Percentiles rank a stretch among this genome's conserved stretches.
phyloP scores from a whole-genome alignment of 2,113 vertebrate genomes.

The Cyanoramphus novaezelandiae region DNA sequence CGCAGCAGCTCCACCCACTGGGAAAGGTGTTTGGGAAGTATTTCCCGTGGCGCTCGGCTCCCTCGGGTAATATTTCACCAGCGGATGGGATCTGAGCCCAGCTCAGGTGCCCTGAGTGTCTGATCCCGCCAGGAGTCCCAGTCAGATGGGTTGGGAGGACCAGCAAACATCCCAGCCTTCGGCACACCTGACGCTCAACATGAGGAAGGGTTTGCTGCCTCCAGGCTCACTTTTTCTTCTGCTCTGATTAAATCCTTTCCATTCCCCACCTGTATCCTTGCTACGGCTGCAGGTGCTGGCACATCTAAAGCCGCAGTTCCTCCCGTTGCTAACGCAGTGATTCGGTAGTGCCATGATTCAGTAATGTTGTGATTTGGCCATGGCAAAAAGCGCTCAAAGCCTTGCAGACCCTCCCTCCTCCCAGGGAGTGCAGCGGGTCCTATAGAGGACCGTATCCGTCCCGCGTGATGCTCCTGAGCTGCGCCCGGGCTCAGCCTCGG shows the following conservation, averaged over 20 bases:
- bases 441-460: accelerated
- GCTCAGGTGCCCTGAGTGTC: accelerated
- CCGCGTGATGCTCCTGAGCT: accelerated
- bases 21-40: neutral
- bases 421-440: accelerated
- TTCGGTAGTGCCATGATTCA: accelerated
- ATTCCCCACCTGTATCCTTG: neutral
- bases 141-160: accelerated
- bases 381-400: neutral
- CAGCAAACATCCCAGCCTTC: neutral
- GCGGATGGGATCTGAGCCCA: neutral
- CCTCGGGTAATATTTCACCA: neutral
- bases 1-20: accelerated
- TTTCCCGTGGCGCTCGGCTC: neutral
- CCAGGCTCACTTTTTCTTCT: accelerated
- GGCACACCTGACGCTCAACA: accelerated
- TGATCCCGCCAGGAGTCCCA: accelerated
- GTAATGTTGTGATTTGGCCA: neutral
- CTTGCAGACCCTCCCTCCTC: accelerated
- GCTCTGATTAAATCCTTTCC: neutral
- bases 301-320: accelerated
- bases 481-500: accelerated
- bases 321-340: accelerated
- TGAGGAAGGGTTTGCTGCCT: neutral
- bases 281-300: accelerated